A percentile compares a stretch with the other conserved stretches of the same genome.
Conservation (phyloP, 2,888 invertebrate genomes). For the Erannis defoliaria region DNA sequence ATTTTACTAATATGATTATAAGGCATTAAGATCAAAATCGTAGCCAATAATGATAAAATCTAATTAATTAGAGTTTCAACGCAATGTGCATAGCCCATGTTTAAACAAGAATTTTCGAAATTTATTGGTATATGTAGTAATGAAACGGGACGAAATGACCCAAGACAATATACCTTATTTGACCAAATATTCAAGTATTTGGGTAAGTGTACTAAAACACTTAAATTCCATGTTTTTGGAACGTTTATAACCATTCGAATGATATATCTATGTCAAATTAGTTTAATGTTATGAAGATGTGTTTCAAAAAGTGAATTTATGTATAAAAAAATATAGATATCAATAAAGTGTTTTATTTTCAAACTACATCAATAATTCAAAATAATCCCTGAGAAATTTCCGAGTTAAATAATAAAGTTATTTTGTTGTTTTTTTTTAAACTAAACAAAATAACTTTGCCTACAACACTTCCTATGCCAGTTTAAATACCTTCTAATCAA, state of each 20-base stretch:
- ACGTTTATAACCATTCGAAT: conserved; percentile 63
- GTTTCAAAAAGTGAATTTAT: conserved; percentile 83
- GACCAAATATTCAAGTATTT: conserved; percentile 82
- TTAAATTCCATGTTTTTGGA: conserved; percentile 68
- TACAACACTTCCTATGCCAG: too few relatives aligned
- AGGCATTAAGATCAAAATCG: conserved; percentile 48
- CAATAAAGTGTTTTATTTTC: conserved; percentile 51
- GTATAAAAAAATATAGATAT: conserved; percentile 67
- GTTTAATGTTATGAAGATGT: conserved; percentile 69
- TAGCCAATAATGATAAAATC: conserved; percentile 35
- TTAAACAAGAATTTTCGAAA: conserved; percentile 39
- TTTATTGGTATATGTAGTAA: conserved; percentile 40
- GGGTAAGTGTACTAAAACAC: conserved; percentile 66
- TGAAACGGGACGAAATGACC: conserved; percentile 60
- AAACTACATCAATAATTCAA: conserved; percentile 11
- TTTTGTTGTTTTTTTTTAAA: too few relatives aligned
- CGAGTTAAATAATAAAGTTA: not conserved
- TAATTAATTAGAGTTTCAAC: conserved; percentile 33
- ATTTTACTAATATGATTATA: conserved; percentile 58
- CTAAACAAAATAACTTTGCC: too few relatives aligned
- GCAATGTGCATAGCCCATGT: conserved; percentile 53
- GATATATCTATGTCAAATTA: conserved; percentile 76
- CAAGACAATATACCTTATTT: conserved; percentile 78
- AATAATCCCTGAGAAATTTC: not conserved
- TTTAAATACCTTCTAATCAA: too few relatives aligned